Base-by-base conservation (phyloP, 23 tunicate genomes). In the Styela clava region DNA sequence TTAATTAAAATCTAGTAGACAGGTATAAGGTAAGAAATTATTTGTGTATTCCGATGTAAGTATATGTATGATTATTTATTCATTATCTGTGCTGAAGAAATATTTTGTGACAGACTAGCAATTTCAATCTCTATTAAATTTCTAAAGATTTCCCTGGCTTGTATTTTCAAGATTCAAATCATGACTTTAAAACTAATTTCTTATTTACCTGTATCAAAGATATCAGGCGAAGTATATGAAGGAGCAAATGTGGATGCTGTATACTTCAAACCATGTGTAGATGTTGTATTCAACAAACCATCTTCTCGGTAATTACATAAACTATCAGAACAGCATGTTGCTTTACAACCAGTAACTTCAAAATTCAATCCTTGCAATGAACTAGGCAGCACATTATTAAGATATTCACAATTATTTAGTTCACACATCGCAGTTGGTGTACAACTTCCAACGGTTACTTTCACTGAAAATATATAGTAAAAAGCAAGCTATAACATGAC, bases 351-450 rank as follows among this genome's bases (percentile, higher is more conserved):
- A 67, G 30, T 29, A 1, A 67, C 31, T 29, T 67, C 71, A 27
- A 67, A 25, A 27, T 27, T 0, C 31, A 67, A 25, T 27, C 71
- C 71, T 27, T 27, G 31, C 24, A 67, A 27, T 29, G 30, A 27
- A 67, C 16, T 25, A 27, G 71, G 71, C 71, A 67, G 71, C 30
- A 67, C 16, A 67, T 67, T 67, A 18, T 67, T 67, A 0, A 67
- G 24, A 25, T 67, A 29, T 25, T 67, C 2, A 29, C 71, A 67
- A 29, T 67, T 0, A 0, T 27, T 25, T 1, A 16, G 22, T 29
- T 67, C 71, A 29, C 71, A 67, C 71, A 67, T 1, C 22, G 30
- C 22, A 16, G 71, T 25, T 29, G 12, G 71, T 25, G 24, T 22
- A 29, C 71, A 67, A 67, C 24, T 16, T 67, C 71, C 71, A 25